phyloP scores from a whole-genome alignment of 2,797 vertebrate species.

The Chelidonichthys spinosus region DNA sequence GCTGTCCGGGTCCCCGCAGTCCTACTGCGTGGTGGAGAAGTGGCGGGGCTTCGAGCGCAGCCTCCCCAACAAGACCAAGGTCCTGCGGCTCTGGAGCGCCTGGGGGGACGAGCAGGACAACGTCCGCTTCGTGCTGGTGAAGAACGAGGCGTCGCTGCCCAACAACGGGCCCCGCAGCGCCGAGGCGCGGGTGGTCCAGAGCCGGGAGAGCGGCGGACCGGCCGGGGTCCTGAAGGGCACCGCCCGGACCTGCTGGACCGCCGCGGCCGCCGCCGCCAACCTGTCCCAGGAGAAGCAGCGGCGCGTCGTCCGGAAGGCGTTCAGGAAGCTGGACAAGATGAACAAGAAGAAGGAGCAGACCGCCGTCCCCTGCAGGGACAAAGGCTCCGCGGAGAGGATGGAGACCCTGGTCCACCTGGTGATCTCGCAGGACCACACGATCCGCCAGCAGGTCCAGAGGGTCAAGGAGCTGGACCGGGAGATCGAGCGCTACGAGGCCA shows the following conservation, averaged over 20 bases:
- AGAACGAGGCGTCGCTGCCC: conserved; percentile 92
- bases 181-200: conserved; percentile 93
- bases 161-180: conserved; percentile 93
- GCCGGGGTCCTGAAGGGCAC: conserved; percentile 53
- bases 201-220: conserved; percentile 85
- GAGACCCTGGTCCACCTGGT: conserved; percentile 97
- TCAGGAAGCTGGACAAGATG: conserved; percentile 95
- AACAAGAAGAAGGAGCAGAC: conserved; percentile 88
- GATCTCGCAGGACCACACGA: conserved; percentile 97
- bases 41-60: conserved; percentile 97
- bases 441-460: conserved; percentile 95
- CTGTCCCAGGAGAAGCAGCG: conserved; percentile 93
- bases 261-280: conserved; percentile 61
- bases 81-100: conserved; percentile 93
- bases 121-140: conserved; percentile 95
- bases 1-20: conserved; percentile 88
- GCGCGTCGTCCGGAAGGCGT: conserved; percentile 94
- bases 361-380: conserved; percentile 73
- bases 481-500: conserved; percentile 93
- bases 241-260: conserved; percentile 66
- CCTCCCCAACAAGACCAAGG: conserved; percentile 93
- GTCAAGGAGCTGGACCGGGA: conserved; percentile 92
- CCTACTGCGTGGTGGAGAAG: conserved; percentile 97
- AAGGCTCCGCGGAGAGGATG: conserved; percentile 88
- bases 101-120: conserved; percentile 96